Base-by-base conservation (phyloP, 2,888 invertebrate genomes). In the Lycaena phlaeas region DNA sequence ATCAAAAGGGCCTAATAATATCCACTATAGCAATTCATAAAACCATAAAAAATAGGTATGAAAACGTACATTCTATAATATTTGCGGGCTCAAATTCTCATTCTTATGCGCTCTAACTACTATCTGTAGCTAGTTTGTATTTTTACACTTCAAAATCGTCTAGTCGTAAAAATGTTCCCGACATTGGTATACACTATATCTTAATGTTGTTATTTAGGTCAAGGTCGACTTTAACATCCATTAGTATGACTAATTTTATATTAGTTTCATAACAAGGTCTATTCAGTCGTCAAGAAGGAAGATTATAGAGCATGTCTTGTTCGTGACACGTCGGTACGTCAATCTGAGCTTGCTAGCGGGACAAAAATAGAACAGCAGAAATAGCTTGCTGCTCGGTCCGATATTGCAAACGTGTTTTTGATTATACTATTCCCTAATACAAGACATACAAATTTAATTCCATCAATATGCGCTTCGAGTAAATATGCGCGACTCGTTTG, bases 301-400 rank as follows among this genome's bases (percentile, higher is more conserved):
- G 59, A 64, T 64, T 62, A 60, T 61, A 59, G 49, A 45, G 50
- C 72, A 73, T 72, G 75, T 63, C 59, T 64, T 59, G 61, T 63
- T 61, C 66, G 67, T 81, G 82, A 81, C 78, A 81, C 67, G 70
- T 69, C 72, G 72, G 76, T 72, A 77, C 81, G 81, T 84, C 84
- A 84, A 84, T 82, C 81, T 70, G 71, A 75, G 82, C 79, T 73
- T 73, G 78, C 81, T 71, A 66, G 71, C 73, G 63, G 52, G 69
- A 71, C 73, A 59, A 59, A 81, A 82, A 82, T 84, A 84, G 77
- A 67, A 51, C 64, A 57, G 59, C 77, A 54, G 57, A 78, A 84
- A 84, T 84, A 82, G 74, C 74, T 67, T 69, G 68, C 72, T 69
- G 70, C 78, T 66, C 73, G 68, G 69, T 71, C 70, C 70, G 75